These are phyloP conservation scores for Cosmia pyralina DNA, from an alignment of 2,888 invertebrate species.

Conservation along the genomic window DNA sequence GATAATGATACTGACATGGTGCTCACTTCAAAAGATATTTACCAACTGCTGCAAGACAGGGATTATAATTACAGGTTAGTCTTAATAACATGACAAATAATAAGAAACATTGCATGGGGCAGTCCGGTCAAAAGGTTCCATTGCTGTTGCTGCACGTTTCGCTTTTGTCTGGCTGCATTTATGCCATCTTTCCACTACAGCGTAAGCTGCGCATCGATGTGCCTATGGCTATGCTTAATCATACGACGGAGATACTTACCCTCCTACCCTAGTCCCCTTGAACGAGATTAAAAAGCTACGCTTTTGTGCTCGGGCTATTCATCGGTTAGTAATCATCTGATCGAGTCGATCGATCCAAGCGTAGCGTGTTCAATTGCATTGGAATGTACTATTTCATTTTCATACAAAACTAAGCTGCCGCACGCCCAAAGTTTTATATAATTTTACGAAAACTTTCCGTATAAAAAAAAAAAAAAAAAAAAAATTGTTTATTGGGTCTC, in stretches of 20 bases:
- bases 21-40: slow-evolving; percentile 24
- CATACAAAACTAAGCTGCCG: not conserved
- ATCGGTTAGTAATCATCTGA: not conserved
- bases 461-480: too few relatives aligned
- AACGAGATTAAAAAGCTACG: not conserved
- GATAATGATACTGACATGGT: slow-evolving; percentile 1
- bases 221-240: not conserved
- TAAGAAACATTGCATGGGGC: too few relatives aligned
- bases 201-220: too few relatives aligned
- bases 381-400: not conserved
- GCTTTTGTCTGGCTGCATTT: not conserved
- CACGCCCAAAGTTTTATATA: not conserved
- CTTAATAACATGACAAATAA: too few relatives aligned
- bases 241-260: not conserved
- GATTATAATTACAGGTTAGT: slow-evolving; percentile 40
- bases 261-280: not conserved
- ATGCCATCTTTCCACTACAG: not conserved
- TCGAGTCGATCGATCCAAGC: not conserved
- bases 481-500: too few relatives aligned
- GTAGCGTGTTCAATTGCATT: not conserved
- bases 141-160: not conserved
- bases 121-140: not conserved
- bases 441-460: not conserved
- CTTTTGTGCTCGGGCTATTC: not conserved
- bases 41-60: slow-evolving; percentile 34